phyloP scores from a whole-genome alignment of 2,113 vertebrate genomes.

The Silurus asotus region DNA sequence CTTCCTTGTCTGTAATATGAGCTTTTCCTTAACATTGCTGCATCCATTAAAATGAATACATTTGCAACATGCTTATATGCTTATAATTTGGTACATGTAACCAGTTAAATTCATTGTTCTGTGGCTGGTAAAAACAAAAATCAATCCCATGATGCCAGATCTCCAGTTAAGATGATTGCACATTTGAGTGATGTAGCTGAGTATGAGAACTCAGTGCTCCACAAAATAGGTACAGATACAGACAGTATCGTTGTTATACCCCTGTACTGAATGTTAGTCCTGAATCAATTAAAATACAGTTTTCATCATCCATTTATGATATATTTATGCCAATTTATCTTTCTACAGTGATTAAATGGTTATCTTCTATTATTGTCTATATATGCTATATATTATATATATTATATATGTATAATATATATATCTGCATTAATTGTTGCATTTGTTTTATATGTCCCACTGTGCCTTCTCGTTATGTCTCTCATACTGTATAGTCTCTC shows the following conservation, averaged over 20 bases:
- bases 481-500: slow-evolving; percentile 11
- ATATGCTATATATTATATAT: no score
- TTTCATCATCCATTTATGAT: neutral
- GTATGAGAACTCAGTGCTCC: neutral
- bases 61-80: neutral
- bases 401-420: no score
- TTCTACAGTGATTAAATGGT: neutral
- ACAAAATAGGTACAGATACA: neutral
- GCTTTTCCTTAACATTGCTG: no score
- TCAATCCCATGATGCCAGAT: neutral
- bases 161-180: neutral
- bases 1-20: no score
- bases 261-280: neutral
- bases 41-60: no score
- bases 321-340: no score
- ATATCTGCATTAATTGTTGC: neutral
- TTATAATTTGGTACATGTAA: neutral
- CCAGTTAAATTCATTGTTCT: neutral
- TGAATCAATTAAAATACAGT: neutral
- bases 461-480: slow-evolving; percentile 28
- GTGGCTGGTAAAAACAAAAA: neutral
- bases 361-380: neutral
- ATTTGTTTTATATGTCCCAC: slow-evolving; percentile 39
- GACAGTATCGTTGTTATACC: neutral
- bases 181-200: neutral